Evolutionary conservation across 2,888 invertebrate species (phyloP), one percentile per base, ranked within the genome.

Genomic region (Hypselothyrea guttata): DNA sequence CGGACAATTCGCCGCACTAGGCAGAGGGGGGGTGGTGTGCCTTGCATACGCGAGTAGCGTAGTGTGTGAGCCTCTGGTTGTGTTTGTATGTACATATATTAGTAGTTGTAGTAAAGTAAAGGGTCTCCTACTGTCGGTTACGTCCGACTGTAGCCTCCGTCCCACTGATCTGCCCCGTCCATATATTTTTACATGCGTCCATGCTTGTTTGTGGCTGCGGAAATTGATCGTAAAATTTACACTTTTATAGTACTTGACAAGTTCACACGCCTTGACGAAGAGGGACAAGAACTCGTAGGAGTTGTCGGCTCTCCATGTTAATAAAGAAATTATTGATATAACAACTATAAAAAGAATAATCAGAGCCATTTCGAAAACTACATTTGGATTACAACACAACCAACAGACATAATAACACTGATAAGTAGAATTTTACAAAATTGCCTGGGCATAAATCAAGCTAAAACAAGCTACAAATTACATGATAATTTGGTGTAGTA

Each of bases 201-300:
- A 49, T n/a, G 47, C 57, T 45, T 53, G 65, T 65, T 52, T 18
- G 12, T 28, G 22, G 22, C 56, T 63, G 54, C 73, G 79, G 79
- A 78, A 78, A 82, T 74, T 68, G 71, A 71, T 78, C 76, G 63
- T 78, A 58, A 78, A 75, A 53, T 58, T 59, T 65, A 70, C 58
- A 66, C 54, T 63, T 46, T 57, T 27, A 18, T 48, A 45, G 22
- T 48, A 45, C 37, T 58, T 71, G 62, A 69, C 69, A 71, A 59
- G 63, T 81, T 76, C 69, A 63, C 71, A 76, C 76, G 70, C 44
- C 30, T 3, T 7, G 22, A 22, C 22, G 22, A 22, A 22, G 22
- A 22, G 5, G 22, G 2, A 5, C 5, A 22, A 22, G 22, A 27
- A 46, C n/a, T 41, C 11, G 40, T 57, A 45, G 45, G n/a, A 15